Evolutionary conservation across 1,140 invertebrate species (phyloP).

Genomic region (Meloidogyne hapla): DNA sequence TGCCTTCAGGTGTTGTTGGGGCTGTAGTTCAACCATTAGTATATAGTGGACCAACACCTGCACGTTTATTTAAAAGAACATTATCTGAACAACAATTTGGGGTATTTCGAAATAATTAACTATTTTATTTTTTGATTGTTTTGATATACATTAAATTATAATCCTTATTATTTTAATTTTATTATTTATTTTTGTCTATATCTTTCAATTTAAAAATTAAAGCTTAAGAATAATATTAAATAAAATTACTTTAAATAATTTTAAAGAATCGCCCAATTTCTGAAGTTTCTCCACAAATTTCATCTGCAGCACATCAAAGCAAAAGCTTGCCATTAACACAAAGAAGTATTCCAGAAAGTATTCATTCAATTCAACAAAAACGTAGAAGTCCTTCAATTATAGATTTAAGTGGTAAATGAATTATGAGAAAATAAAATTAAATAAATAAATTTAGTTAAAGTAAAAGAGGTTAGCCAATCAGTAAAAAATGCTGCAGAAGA

Average conservation of each 20-base stretch:
- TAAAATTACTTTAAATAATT: not conserved
- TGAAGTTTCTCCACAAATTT: not conserved
- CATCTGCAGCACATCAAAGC: not conserved
- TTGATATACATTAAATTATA: not conserved
- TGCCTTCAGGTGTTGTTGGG: not conserved
- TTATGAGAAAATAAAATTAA: not conserved
- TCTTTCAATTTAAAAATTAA: not conserved
- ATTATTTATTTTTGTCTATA: not conserved
- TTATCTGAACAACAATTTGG: constrained; percentile 29
- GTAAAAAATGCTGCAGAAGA: constrained; percentile 38
- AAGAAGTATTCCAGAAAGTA: not conserved
- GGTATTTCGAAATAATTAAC: not conserved
- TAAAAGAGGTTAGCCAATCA: constrained; percentile 29
- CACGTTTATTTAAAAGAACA: constrained; percentile 22
- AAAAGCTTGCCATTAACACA: not conserved
- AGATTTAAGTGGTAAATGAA: not conserved
- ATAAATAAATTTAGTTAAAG: constrained; percentile 2
- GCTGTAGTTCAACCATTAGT: not conserved
- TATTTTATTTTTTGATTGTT: too few species aligned
- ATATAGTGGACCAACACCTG: constrained; percentile 10
- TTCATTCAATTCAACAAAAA: not conserved
- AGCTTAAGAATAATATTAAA: not conserved
- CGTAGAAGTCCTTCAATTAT: constrained; percentile 7
- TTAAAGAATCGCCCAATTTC: not conserved
- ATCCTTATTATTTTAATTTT: not conserved